Evolutionary conservation across 2,888 invertebrate species (phyloP).

Genomic region (Chaetogeoica ovagalla): DNA sequence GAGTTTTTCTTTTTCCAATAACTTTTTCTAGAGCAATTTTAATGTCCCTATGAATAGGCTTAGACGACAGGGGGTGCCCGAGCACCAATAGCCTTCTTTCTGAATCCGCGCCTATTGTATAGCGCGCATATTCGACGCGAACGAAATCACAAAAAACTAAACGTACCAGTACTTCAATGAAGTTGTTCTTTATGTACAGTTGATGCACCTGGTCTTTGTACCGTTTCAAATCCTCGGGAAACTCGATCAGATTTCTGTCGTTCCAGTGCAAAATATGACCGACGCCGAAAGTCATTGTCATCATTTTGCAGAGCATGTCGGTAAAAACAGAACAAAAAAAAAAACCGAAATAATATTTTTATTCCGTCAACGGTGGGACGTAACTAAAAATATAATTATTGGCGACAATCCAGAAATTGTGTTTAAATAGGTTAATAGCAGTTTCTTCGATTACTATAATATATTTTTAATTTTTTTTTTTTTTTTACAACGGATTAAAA

Average conservation of each 20-base stretch:
- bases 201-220: slow-evolving; percentile 26
- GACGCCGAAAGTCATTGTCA: slow-evolving; percentile 10
- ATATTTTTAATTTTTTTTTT: too few species aligned
- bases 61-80: too few species aligned
- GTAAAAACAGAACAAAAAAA: too few species aligned
- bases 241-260: slow-evolving; percentile 37
- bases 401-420: slow-evolving; percentile 16
- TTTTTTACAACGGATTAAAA: not conserved
- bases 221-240: slow-evolving; percentile 30
- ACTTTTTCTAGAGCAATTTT: too few species aligned
- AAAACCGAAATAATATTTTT: slow-evolving; percentile 8
- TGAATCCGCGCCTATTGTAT: too few species aligned
- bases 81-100: too few species aligned
- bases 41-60: too few species aligned
- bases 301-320: slow-evolving; percentile 33
- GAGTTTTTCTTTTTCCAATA: too few species aligned
- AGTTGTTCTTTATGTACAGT: slow-evolving; percentile 46
- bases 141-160: not conserved
- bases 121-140: too few species aligned
- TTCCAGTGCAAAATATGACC: slow-evolving; percentile 50
- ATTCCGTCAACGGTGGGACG: not conserved
- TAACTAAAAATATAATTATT: slow-evolving; percentile 40
- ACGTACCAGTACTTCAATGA: slow-evolving; percentile 38
- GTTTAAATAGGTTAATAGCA: slow-evolving; percentile 19
- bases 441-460: not conserved